phyloP scores from a whole-genome alignment of 2,113 vertebrate species.

The Tiliqua scincoides region DNA sequence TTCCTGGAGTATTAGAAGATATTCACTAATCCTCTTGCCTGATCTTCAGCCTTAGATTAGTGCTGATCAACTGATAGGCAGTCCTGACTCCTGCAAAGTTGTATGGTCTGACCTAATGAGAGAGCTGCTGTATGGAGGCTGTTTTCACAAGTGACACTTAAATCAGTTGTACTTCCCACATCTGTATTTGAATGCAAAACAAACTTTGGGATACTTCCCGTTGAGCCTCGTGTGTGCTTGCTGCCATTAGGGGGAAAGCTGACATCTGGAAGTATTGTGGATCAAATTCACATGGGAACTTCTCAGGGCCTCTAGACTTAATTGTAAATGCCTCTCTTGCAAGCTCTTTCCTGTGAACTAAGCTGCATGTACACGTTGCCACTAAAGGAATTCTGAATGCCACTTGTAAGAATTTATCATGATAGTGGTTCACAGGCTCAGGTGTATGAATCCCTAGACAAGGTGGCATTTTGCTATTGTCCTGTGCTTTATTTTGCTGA shows the following conservation, averaged over 20 bases:
- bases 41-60: slow-evolving; percentile 13
- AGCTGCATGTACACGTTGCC: background rate
- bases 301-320: background rate
- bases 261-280: background rate
- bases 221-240: background rate
- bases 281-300: background rate
- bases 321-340: background rate
- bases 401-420: background rate
- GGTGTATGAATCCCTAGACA: background rate
- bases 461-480: background rate
- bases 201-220: background rate
- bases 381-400: background rate
- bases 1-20: slow-evolving; percentile 64
- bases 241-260: background rate
- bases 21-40: slow-evolving; percentile 48
- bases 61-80: background rate
- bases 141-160: background rate
- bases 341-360: background rate
- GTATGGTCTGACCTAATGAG: background rate
- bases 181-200: background rate
- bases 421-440: background rate
- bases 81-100: background rate
- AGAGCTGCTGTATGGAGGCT: background rate
- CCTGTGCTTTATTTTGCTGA: background rate
- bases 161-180: background rate